These are phyloP conservation scores for Aphelenchoides besseyi DNA, from an alignment of 1,140 invertebrate genomes.

Conservation along the genomic window DNA sequence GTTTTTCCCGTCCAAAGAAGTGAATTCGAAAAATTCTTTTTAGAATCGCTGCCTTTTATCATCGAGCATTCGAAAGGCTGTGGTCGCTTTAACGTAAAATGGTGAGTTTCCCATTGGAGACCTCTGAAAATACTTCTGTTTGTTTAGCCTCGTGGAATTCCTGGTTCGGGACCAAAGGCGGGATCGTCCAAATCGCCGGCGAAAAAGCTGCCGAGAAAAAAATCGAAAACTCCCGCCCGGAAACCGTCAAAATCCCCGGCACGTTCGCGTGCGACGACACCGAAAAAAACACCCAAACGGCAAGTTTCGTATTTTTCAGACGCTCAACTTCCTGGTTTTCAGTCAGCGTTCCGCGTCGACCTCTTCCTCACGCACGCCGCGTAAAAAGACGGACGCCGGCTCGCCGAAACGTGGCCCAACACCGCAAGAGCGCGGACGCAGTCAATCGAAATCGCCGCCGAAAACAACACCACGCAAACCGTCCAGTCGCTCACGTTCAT, in stretches of 20 bases:
- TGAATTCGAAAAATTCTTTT: background rate
- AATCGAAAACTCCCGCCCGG: slow-evolving; percentile 1
- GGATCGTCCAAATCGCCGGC: background rate
- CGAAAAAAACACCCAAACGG: background rate
- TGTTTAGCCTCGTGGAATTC: background rate
- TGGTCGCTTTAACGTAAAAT: too few relatives aligned
- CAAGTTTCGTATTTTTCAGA: background rate
- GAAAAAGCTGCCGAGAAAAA: slow-evolving; percentile 2
- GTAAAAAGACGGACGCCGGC: background rate
- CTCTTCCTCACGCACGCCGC: background rate
- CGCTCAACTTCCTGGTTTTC: background rate
- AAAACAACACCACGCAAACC: background rate
- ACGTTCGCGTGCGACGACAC: background rate
- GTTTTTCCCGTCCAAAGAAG: background rate
- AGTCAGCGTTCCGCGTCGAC: background rate
- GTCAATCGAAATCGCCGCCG: background rate
- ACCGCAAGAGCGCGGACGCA: background rate
- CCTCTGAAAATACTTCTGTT: background rate
- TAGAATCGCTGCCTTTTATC: too few relatives aligned
- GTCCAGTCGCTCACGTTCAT: background rate
- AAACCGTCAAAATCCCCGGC: slow-evolving; percentile 4
- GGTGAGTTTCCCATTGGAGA: too few relatives aligned
- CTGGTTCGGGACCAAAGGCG: background rate
- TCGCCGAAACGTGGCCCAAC: background rate
- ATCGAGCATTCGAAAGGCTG: too few relatives aligned